These are phyloP conservation scores for Copidosoma floridanum DNA, from an alignment of 1,140 invertebrate species.

Conservation along the genomic window DNA sequence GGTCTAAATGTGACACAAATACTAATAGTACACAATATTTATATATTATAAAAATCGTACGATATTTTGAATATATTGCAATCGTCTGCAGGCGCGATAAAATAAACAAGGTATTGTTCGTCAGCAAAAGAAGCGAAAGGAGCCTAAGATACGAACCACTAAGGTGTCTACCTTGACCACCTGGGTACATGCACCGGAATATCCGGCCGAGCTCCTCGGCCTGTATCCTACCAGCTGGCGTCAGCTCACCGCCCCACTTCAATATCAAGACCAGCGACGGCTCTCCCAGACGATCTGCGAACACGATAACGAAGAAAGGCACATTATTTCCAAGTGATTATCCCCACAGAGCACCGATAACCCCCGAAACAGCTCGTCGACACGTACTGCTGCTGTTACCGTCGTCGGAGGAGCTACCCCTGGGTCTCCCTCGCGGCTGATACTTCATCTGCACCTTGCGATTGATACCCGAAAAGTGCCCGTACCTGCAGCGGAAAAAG, in stretches of 20 bases:
- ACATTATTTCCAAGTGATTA: too few species aligned
- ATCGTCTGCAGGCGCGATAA: slow-evolving; percentile 1
- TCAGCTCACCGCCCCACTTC: slow-evolving; percentile 99
- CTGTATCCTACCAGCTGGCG: slow-evolving; percentile 94
- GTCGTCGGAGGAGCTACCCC: slow-evolving; percentile 93
- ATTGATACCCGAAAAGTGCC: slow-evolving; percentile 99
- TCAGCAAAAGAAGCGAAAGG: slow-evolving; percentile 52
- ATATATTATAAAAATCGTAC: too few species aligned
- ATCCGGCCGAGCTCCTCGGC: slow-evolving; percentile 96
- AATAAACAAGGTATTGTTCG: slow-evolving; percentile 31
- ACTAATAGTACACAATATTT: too few species aligned
- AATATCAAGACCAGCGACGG: slow-evolving; percentile 92
- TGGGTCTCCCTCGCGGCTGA: slow-evolving; percentile 90
- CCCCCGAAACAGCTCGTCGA: too few species aligned
- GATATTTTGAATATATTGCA: too few species aligned
- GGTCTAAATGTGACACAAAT: neutral
- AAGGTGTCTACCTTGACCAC: slow-evolving; percentile 81
- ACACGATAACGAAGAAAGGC: too few species aligned
- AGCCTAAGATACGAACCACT: slow-evolving; percentile 64
- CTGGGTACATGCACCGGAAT: slow-evolving; percentile 98
- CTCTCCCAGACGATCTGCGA: slow-evolving; percentile 76
- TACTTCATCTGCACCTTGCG: slow-evolving; percentile 99
- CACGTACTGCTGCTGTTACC: slow-evolving; percentile 64
- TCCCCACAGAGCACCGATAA: too few species aligned
- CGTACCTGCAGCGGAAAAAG: slow-evolving; percentile 92